These are phyloP conservation scores for Lordiphosa stackelbergi DNA, from an alignment of 1,140 invertebrate genomes.

Conservation along the genomic window DNA sequence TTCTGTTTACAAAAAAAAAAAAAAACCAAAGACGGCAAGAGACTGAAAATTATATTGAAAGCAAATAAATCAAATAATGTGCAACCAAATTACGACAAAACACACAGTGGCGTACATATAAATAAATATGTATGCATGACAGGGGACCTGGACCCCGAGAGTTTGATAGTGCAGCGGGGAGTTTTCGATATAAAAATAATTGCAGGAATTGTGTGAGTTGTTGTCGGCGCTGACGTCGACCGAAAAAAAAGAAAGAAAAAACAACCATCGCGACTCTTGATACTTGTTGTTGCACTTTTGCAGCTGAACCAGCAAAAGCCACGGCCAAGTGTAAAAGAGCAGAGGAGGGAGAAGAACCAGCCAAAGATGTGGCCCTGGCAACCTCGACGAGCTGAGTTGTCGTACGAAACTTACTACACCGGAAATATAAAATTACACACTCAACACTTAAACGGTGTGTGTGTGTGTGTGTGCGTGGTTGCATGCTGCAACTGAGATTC, in stretches of 20 bases:
- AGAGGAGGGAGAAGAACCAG: conserved; percentile 29
- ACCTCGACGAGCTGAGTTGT: conserved; percentile 42
- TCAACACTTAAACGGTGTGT: conserved; percentile 69
- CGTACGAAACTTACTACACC: conserved; percentile 73
- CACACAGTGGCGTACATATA: conserved; percentile 45
- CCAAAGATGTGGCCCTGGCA: conserved; percentile 56
- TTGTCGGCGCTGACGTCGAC: conserved; percentile 36
- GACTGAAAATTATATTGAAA: conserved; percentile 62
- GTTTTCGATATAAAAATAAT: conserved; percentile 72
- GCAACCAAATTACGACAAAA: conserved; percentile 69
- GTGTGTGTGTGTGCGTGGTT: conserved; percentile 29
- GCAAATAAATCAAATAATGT: conserved; percentile 73
- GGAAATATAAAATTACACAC: conserved; percentile 75
- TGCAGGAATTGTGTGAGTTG: conserved; percentile 69
- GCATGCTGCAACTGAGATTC: conserved; percentile 68
- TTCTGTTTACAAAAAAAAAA: conserved; percentile 56
- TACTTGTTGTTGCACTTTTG: conserved; percentile 54
- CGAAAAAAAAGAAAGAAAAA: conserved; percentile 34
- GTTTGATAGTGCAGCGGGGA: conserved; percentile 33
- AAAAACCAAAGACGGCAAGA: conserved; percentile 19
- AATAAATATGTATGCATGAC: conserved; percentile 62
- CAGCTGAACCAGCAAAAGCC: conserved; percentile 65
- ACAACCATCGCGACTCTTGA: conserved; percentile 23
- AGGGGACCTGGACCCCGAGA: conserved; percentile 15
- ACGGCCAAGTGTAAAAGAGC: conserved; percentile 37